Evolutionary conservation across 2,797 vertebrate genomes (phyloP), one percentile per base, ranked within the genome.

Genomic region (Argyrosomus regius): DNA sequence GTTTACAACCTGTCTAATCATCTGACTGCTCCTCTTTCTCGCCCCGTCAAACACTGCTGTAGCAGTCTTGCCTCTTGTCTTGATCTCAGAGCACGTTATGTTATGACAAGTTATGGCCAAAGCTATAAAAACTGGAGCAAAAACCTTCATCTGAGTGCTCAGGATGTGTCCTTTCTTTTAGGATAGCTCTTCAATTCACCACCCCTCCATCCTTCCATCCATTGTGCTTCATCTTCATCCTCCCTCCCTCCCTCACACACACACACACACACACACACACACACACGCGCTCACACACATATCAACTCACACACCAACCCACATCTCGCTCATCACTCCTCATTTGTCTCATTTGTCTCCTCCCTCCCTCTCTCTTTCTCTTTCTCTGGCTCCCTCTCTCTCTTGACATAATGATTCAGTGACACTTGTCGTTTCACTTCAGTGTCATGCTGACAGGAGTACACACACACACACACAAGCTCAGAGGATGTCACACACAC

Each of bases 351-450:
- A 9, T 80, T 78, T 74, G 59, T 66, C 77, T 64, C 59, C 77
- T 75, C 77, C 7, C 74, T 81, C 76, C 28, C 11, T 80, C 56
- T 56, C 57, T 63, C 65, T 63, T 4, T 61, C 66, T 53, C 46
- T 77, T 63, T 56, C 65, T 79, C 66, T 35, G n/a, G 17, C 71
- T 73, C 43, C 11, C 39, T 70, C 39, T 73, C 66, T 73, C 60
- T 56, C 54, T 59, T 56, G 22, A 76, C 80, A 76, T 78, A 84
- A 85, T 79, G 85, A 85, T 86, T 85, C 80, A 75, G 72, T 75
- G 81, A 84, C 82, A 90, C 84, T 87, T 77, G 85, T 88, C 84
- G 86, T 79, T 85, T 82, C 82, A 54, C 69, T 78, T 85, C 78
- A 69, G 74, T 58, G 39, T 86, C 82, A 72, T 28, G 46, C 50